Percentiles rank a stretch among this genome's conserved stretches.
Evolutionary conservation across 2,888 invertebrate genomes (phyloP).

Genomic region (Megastigmus dorsalis): DNA sequence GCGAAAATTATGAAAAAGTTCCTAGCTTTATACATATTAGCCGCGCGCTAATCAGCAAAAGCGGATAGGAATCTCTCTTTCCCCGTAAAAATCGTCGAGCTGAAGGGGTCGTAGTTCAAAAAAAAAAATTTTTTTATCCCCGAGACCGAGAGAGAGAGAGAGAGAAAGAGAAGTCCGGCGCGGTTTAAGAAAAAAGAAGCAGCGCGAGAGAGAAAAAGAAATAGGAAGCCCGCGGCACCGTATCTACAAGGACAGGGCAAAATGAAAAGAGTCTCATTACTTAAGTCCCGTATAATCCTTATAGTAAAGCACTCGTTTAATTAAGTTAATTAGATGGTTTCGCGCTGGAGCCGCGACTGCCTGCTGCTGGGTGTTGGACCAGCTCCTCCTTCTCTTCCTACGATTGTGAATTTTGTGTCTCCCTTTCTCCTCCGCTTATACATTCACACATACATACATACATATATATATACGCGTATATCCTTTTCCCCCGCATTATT

Average conservation of each 20-base stretch:
- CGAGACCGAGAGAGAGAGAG: neutral
- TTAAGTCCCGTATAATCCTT: constrained; percentile 58
- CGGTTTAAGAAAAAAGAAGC: no score
- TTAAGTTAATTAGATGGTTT: constrained; percentile 60
- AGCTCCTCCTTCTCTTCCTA: no score
- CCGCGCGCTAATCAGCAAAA: no score
- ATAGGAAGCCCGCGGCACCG: neutral
- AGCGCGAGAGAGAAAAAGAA: neutral
- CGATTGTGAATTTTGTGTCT: constrained; percentile 17
- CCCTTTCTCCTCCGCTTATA: no score
- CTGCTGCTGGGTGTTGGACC: neutral
- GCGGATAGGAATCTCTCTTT: no score
- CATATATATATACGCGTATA: no score
- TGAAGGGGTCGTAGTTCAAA: neutral
- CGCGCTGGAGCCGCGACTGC: constrained; percentile 2
- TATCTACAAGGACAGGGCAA: neutral
- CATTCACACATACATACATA: no score
- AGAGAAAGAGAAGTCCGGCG: neutral
- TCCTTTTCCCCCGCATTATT: no score
- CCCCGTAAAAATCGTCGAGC: no score
- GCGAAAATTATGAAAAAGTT: no score
- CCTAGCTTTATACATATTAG: no score
- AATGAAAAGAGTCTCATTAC: constrained; percentile 57
- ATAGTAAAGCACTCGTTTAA: constrained; percentile 60
- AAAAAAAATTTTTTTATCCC: neutral